phyloP scores from a whole-genome alignment of 2,797 vertebrate genomes.

The Trichosurus vulpecula region DNA sequence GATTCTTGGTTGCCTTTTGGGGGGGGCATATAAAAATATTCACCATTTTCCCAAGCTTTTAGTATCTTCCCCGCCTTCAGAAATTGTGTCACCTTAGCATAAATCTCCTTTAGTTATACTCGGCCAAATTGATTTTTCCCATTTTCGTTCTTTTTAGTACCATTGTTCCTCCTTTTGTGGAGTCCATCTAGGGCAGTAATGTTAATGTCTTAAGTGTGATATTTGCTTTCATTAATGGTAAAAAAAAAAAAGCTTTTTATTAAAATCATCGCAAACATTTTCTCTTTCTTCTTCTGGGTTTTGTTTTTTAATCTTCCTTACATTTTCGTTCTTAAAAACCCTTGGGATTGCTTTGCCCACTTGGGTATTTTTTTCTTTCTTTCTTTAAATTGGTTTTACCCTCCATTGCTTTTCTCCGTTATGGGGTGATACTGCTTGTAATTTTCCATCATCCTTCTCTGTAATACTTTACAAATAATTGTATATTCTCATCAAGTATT shows the following conservation, averaged over 20 bases:
- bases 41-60: not conserved
- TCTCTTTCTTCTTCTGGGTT: not conserved
- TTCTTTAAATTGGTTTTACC: not conserved
- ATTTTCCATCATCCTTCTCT: not conserved
- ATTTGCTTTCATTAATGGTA: not conserved
- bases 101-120: not conserved
- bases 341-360: not conserved
- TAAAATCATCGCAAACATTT: not conserved
- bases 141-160: not conserved
- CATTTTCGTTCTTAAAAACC: not conserved
- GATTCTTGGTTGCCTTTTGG: not conserved
- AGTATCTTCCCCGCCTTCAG: not conserved
- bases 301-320: not conserved
- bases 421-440: not conserved
- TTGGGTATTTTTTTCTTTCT: not conserved
- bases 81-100: not conserved
- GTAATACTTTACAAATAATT: not conserved
- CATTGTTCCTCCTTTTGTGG: not conserved
- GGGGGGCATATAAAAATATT: not conserved
- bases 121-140: not conserved
- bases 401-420: not conserved
- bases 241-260: not conserved
- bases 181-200: not conserved
- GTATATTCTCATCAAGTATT: not conserved
- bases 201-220: not conserved